Conservation (phyloP, 2,797 vertebrate species). For the Oryzias sinensis region DNA sequence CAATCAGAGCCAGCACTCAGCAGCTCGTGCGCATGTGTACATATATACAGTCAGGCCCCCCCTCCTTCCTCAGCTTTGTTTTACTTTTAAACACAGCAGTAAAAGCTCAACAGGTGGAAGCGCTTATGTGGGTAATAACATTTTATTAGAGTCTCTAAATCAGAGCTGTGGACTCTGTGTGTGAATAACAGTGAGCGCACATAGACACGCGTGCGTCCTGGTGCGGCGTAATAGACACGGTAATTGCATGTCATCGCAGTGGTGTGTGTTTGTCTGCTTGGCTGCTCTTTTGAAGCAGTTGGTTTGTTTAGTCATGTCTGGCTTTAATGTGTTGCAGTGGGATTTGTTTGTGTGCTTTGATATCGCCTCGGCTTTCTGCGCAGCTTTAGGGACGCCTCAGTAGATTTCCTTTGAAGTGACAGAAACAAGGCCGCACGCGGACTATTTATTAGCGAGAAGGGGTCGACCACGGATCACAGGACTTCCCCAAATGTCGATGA, state of each 20-base stretch:
- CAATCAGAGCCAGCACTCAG: slow-evolving; percentile 41
- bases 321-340: slow-evolving; percentile 73
- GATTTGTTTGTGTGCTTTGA: slow-evolving; percentile 78
- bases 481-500: slow-evolving; percentile 57
- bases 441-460: slow-evolving; percentile 36
- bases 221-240: slow-evolving; percentile 17
- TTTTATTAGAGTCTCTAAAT: slow-evolving; percentile 69
- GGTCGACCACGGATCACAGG: slow-evolving; percentile 46
- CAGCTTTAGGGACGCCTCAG: slow-evolving; percentile 61
- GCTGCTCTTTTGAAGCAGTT: slow-evolving; percentile 69
- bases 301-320: slow-evolving; percentile 76
- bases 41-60: not conserved
- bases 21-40: not conserved
- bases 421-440: slow-evolving; percentile 46
- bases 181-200: slow-evolving; percentile 53
- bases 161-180: slow-evolving; percentile 54
- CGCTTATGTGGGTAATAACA: slow-evolving; percentile 64
- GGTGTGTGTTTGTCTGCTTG: slow-evolving; percentile 53
- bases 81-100: slow-evolving; percentile 24
- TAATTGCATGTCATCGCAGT: slow-evolving; percentile 55
- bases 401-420: slow-evolving; percentile 70
- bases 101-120: slow-evolving; percentile 67
- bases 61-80: slow-evolving; percentile 3
- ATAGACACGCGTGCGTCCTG: slow-evolving; percentile 24
- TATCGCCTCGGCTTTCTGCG: slow-evolving; percentile 65